phyloP scores from a whole-genome alignment of 2,797 vertebrate species.

The Caiman crocodilus region DNA sequence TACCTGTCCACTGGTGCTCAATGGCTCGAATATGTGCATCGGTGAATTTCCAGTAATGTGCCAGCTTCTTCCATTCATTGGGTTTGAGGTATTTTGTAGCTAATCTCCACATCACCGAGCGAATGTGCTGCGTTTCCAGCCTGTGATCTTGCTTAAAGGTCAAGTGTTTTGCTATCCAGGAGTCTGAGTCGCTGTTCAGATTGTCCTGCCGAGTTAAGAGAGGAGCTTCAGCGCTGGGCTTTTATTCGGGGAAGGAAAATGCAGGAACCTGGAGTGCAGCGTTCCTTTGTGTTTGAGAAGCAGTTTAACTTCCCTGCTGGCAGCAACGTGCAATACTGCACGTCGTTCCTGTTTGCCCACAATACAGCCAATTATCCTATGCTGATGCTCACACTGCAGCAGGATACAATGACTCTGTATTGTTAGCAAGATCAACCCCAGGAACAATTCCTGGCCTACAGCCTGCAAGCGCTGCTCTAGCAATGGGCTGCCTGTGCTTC shows the following conservation, averaged over 20 bases:
- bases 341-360: background rate
- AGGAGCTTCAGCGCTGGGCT: background rate
- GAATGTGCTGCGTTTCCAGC: constrained; percentile 89
- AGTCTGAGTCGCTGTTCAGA: constrained; percentile 70
- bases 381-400: background rate
- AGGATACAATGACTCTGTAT: background rate
- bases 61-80: constrained; percentile 91
- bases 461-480: background rate
- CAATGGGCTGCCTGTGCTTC: background rate
- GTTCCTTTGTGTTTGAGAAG: background rate
- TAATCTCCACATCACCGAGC: constrained; percentile 89
- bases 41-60: constrained; percentile 90
- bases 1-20: constrained; percentile 89
- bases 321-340: background rate
- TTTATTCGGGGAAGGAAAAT: too few species aligned
- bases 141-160: constrained; percentile 91
- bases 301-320: background rate
- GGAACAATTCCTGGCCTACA: background rate
- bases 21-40: constrained; percentile 88
- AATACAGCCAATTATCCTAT: background rate
- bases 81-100: constrained; percentile 87
- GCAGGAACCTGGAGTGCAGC: background rate
- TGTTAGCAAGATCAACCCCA: background rate
- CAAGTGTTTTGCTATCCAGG: constrained; percentile 79
- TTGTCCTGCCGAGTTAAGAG: constrained; percentile 78